These are phyloP conservation scores for Volucella inanis DNA, from an alignment of 2,888 invertebrate genomes.

Conservation along the genomic window DNA sequence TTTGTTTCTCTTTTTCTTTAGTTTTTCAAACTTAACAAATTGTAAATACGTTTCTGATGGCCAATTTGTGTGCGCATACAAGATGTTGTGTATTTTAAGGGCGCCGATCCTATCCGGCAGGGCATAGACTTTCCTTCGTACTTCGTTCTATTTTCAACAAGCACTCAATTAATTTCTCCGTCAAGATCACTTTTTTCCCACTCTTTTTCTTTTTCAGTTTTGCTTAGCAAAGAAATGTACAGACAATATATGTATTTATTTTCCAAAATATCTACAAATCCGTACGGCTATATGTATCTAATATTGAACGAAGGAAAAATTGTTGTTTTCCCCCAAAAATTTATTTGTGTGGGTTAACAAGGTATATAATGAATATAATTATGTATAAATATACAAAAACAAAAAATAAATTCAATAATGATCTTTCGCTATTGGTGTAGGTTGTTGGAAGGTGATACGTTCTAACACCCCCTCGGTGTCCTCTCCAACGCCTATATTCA, in stretches of 20 bases:
- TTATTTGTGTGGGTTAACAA: slow-evolving; percentile 21
- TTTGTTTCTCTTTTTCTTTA: too few relatives aligned
- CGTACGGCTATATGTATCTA: not conserved
- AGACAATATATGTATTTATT: slow-evolving; percentile 47
- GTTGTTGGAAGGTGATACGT: slow-evolving; percentile 75
- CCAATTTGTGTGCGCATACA: not conserved
- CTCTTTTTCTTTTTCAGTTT: slow-evolving; percentile 22
- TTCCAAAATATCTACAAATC: slow-evolving; percentile 69
- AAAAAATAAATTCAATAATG: slow-evolving; percentile 52
- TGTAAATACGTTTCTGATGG: not conserved
- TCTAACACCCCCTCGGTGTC: slow-evolving; percentile 64
- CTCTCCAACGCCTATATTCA: slow-evolving; percentile 61
- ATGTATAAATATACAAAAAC: slow-evolving; percentile 49
- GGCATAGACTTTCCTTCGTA: slow-evolving; percentile 18
- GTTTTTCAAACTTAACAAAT: not conserved
- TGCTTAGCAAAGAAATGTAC: slow-evolving; percentile 47
- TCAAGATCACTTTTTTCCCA: slow-evolving; percentile 53
- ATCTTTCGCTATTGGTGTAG: slow-evolving; percentile 69
- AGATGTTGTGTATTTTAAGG: slow-evolving; percentile 20
- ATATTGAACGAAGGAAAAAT: slow-evolving; percentile 40
- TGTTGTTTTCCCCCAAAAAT: slow-evolving; percentile 32
- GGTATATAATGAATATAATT: slow-evolving; percentile 49
- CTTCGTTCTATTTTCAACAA: slow-evolving; percentile 65
- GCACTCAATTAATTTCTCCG: slow-evolving; percentile 67
- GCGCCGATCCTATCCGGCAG: slow-evolving; percentile 23